Conservation (phyloP, 2,113 vertebrate genomes). For the Aptenodytes patagonicus region DNA sequence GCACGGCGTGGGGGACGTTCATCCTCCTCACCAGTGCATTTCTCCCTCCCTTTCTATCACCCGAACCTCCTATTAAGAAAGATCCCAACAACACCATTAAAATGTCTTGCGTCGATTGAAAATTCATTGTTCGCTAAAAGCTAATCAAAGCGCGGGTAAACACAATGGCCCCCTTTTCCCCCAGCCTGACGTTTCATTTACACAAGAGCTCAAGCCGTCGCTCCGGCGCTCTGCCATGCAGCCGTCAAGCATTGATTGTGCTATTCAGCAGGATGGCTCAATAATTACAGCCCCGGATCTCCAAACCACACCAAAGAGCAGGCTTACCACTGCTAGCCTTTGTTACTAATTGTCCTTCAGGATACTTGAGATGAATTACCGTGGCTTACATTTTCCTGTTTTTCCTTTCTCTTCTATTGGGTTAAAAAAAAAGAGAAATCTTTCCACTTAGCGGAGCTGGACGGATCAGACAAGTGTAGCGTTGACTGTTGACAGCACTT, state of each 20-base stretch:
- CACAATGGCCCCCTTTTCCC: slow-evolving; percentile 40
- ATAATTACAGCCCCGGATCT: slow-evolving; percentile 67
- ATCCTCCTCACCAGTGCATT: not conserved
- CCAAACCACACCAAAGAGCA: slow-evolving; percentile 60
- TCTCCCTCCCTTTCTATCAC: not conserved
- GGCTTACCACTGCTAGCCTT: slow-evolving; percentile 59
- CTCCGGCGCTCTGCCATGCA: slow-evolving; percentile 38
- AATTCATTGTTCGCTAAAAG: slow-evolving; percentile 44
- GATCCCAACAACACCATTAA: slow-evolving; percentile 25
- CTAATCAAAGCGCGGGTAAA: slow-evolving; percentile 53
- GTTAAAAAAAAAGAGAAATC: slow-evolving; percentile 31
- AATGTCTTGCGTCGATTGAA: not conserved
- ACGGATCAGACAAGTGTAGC: slow-evolving; percentile 51
- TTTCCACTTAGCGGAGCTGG: slow-evolving; percentile 47
- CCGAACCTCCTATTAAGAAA: not conserved
- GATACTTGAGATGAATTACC: slow-evolving; percentile 70
- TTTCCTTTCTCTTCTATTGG: slow-evolving; percentile 39
- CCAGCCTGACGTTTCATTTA: slow-evolving; percentile 55
- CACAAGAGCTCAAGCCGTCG: slow-evolving; percentile 12
- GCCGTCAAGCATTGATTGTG: slow-evolving; percentile 62
- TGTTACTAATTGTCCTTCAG: slow-evolving; percentile 71
- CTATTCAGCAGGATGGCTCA: slow-evolving; percentile 63
- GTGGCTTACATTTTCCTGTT: slow-evolving; percentile 52
- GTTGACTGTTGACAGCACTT: slow-evolving; percentile 61
- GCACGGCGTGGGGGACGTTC: accelerated